A percentile compares a stretch with the other conserved stretches of the same genome.
Evolutionary conservation across 1,140 invertebrate species (phyloP).

Genomic region (Drosophila yakuba): DNA sequence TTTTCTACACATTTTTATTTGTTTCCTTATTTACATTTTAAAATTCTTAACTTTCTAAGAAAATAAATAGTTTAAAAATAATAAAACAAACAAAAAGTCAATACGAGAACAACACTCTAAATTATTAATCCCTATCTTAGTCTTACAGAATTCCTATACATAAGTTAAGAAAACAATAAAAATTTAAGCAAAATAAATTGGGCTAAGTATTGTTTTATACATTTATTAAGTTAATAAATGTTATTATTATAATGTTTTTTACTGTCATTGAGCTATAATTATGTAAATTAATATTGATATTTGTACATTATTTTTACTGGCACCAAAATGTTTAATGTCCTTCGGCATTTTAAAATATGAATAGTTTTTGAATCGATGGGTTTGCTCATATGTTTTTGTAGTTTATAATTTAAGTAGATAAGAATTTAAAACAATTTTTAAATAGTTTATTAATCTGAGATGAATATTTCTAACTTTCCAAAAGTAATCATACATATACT

Average conservation of each 20-base stretch:
- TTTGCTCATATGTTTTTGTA: not conserved
- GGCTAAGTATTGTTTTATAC: constrained; percentile 45
- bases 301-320: constrained; percentile 80
- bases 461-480: not conserved
- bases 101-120: constrained; percentile 61
- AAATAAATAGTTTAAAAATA: constrained; percentile 80
- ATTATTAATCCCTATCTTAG: constrained; percentile 24
- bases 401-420: not conserved
- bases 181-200: constrained; percentile 59
- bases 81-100: constrained; percentile 72
- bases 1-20: constrained; percentile 40
- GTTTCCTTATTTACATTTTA: constrained; percentile 34
- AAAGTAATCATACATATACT: not conserved
- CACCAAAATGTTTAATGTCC: constrained; percentile 54
- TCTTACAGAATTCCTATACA: constrained; percentile 22
- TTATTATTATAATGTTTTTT: constrained; percentile 19
- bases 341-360: not conserved
- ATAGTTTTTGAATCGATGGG: not conserved
- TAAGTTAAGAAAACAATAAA: constrained; percentile 60
- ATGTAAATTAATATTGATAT: constrained; percentile 35
- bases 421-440: no score
- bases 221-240: constrained; percentile 7
- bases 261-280: constrained; percentile 67
- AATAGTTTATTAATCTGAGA: no score
- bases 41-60: constrained; percentile 39